Evolutionary conservation across 2,113 vertebrate genomes (phyloP).

Genomic region (Vanacampus margaritifer): DNA sequence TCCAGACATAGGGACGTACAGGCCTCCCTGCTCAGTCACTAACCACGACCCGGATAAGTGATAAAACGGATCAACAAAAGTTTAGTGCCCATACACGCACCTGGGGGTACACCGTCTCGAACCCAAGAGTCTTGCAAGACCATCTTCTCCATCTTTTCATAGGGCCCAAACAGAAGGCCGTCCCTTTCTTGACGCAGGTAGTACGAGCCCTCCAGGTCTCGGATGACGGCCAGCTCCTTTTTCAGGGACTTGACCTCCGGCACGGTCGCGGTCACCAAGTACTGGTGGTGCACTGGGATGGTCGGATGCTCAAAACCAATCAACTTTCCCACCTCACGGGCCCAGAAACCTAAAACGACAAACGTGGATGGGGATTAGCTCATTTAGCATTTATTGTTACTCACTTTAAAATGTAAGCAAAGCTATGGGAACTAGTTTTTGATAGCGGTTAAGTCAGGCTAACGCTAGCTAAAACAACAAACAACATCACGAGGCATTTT

Average conservation of each 20-base stretch:
- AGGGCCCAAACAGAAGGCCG: conserved; percentile 91
- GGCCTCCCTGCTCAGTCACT: background rate
- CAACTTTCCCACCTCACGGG: conserved; percentile 87
- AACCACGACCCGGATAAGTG: background rate
- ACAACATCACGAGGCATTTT: too few relatives aligned
- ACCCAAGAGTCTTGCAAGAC: conserved; percentile 92
- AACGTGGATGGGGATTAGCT: background rate
- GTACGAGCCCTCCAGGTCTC: conserved; percentile 91
- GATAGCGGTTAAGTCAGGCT: too few relatives aligned
- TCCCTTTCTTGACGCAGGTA: conserved; percentile 93
- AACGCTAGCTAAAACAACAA: too few relatives aligned
- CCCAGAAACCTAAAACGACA: conserved; percentile 87
- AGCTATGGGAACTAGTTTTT: too few relatives aligned
- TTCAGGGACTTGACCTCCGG: conserved; percentile 91
- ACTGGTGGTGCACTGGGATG: conserved; percentile 96
- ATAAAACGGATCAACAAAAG: background rate
- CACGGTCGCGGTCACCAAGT: conserved; percentile 87
- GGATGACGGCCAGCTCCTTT: conserved; percentile 86
- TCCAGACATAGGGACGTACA: background rate
- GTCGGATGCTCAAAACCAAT: conserved; percentile 89
- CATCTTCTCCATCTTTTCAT: conserved; percentile 94
- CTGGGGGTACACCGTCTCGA: conserved; percentile 85
- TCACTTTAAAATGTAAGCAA: too few relatives aligned
- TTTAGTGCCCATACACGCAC: conserved; percentile 23
- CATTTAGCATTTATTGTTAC: too few relatives aligned